These are phyloP conservation scores for Daboia siamensis DNA, from an alignment of 2,113 vertebrate species.

Conservation along the genomic window DNA sequence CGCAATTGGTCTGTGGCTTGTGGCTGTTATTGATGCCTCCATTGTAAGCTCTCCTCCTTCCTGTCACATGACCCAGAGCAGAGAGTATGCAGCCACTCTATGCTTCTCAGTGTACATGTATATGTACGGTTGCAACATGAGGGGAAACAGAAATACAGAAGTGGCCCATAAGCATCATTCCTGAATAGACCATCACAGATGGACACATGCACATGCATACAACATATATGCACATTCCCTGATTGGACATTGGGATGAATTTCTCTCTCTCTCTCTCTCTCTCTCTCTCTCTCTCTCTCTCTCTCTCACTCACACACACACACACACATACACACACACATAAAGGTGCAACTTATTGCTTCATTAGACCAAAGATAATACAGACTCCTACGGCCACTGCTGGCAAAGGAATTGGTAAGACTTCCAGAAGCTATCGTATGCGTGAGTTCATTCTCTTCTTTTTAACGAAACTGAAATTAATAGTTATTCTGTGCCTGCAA, in stretches of 20 bases:
- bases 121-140: not conserved
- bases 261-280: not conserved
- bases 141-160: not conserved
- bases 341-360: not conserved
- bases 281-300: no score
- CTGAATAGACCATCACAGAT: no score
- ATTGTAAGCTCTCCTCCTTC: not conserved
- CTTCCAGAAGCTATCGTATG: not conserved
- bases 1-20: not conserved
- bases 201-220: not conserved
- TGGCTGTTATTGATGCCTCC: not conserved
- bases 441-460: not conserved
- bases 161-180: not conserved
- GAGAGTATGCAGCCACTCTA: not conserved
- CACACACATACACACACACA: not conserved
- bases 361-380: not conserved
- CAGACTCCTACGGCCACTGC: not conserved
- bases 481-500: not conserved
- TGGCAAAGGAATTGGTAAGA: not conserved
- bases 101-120: not conserved
- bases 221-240: not conserved
- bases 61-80: not conserved
- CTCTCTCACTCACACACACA: not conserved
- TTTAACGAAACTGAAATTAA: not conserved
- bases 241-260: not conserved